These are phyloP conservation scores for Siniperca chuatsi DNA, from an alignment of 2,113 vertebrate genomes.

Conservation along the genomic window DNA sequence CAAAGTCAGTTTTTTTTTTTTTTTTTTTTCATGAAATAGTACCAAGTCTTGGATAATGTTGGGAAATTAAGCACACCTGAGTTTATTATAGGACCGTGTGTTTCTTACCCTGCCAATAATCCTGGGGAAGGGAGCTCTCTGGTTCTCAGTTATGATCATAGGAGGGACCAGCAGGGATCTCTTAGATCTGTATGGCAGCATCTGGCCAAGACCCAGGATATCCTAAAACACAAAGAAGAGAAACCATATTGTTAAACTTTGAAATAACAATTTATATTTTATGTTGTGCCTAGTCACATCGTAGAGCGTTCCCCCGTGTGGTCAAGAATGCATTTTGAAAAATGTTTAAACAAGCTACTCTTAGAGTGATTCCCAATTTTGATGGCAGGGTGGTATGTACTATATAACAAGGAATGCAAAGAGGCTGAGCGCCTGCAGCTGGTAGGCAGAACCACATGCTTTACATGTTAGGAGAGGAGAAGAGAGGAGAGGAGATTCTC, in stretches of 20 bases:
- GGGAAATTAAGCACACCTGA: neutral
- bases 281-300: neutral
- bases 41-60: neutral
- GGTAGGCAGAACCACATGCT: slow-evolving; percentile 11
- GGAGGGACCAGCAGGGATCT: slow-evolving; percentile 92
- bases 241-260: neutral
- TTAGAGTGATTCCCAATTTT: neutral
- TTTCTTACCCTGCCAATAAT: slow-evolving; percentile 91
- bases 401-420: neutral
- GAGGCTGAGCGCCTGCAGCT: neutral
- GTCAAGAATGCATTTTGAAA: slow-evolving; percentile 1
- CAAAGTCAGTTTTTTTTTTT: too few species aligned
- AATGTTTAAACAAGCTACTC: neutral
- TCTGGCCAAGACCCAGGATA: slow-evolving; percentile 86
- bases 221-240: slow-evolving; percentile 81
- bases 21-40: neutral
- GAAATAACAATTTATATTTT: neutral
- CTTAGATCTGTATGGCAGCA: slow-evolving; percentile 87
- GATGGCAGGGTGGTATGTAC: neutral
- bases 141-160: slow-evolving; percentile 93
- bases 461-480: neutral
- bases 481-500: neutral
- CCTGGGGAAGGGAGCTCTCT: slow-evolving; percentile 92
- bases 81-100: neutral
- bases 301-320: neutral